Evolutionary conservation across 1,140 invertebrate genomes (phyloP), one percentile per base, ranked within the genome.

Genomic region (Aphidius ervi): DNA sequence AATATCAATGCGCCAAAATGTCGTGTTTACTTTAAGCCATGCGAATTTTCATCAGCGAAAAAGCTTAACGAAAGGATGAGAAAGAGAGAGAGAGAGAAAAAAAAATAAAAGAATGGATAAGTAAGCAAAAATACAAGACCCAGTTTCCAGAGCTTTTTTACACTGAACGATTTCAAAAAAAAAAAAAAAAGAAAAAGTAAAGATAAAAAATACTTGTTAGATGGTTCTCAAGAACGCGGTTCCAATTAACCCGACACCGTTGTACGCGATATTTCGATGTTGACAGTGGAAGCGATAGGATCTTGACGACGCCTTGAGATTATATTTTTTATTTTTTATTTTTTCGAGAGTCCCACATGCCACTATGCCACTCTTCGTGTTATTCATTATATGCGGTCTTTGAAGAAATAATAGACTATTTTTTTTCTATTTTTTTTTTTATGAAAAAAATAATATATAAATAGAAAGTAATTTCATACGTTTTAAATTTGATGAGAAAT

Each of bases 251-350:
- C 68, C 65, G 67, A 67, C 69, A 76, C 71, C 42, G 74, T 76
- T 76, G 73, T 74, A 74, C 73, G 70, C 47, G 74, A 75, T 76
- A 77, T 77, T 72, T 74, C 70, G 74, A 67, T 77, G 75, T 77
- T 77, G 75, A 77, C 75, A 75, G 70, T 76, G 66, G 67, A 63
- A 57, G 67, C 66, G 75, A 77, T 77, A 77, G 68, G 64, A 77
- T 77, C 75, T 76, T 60, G 67, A 63, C 65, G 63, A 60, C 57
- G 56, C 49, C 42, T 9, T 40, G 58, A 37, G 45, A 45, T 45
- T 56, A 42, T 42, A 42, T 42, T 46, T 31, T 41, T 45, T 46
- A 16, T 8, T 42, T 31, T 31, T 31, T 31, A 31, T 31, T 31
- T 31, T 31, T 31, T 31, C 4, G 23, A 31, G 4, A 31, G 23